Base-by-base conservation (phyloP, 2,797 vertebrate species). In the Glyptemys insculpta region DNA sequence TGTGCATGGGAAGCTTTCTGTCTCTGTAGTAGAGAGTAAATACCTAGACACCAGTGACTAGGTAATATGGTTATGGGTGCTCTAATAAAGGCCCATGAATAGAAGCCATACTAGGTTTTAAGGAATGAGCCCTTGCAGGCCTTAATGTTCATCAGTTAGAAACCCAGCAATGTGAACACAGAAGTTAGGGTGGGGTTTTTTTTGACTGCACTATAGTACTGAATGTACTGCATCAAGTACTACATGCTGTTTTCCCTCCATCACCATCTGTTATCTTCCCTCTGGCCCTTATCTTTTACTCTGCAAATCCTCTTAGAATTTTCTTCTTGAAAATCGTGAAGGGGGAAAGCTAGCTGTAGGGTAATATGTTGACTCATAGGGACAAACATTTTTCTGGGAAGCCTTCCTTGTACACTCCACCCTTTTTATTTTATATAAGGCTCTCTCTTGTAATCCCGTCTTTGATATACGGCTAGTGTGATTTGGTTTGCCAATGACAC, bases 261-360 rank as follows among this genome's bases (percentile, higher is more conserved):
- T 76, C 95, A 95, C 97, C 96, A 97, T 97, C 97, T 97, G 96
- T 95, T 97, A 95, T 95, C 95, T 97, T 89, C 95, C 44, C 94
- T 86, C 89, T 97, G 86, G 96, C 93, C 91, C 95, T 95, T 97
- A 97, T 97, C 97, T 95, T 93, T 89, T 97, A 95, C 95, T 96
- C 93, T 81, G 95, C 84, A 95, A 95, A 89, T 95, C 92, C 82
- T 94, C 86, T 90, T 89, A 89, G 80, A 83, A 85, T 89, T 93
- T 93, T 96, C 89, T 96, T 78, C 44, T 85, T 96, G 83, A 92
- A 91, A 92, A 79, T 65, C 59, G 34, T 19, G 25, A 92, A 84
- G 81, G 74, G 52, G 80, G 18, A 68, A 65, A 82, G 23, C 50
- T 34, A 29, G 74, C 44, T 78, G 44, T 49, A 78, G 54, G 52